These are phyloP conservation scores for Cuniculus paca DNA, from an alignment of 2,797 vertebrate species.

Conservation along the genomic window DNA sequence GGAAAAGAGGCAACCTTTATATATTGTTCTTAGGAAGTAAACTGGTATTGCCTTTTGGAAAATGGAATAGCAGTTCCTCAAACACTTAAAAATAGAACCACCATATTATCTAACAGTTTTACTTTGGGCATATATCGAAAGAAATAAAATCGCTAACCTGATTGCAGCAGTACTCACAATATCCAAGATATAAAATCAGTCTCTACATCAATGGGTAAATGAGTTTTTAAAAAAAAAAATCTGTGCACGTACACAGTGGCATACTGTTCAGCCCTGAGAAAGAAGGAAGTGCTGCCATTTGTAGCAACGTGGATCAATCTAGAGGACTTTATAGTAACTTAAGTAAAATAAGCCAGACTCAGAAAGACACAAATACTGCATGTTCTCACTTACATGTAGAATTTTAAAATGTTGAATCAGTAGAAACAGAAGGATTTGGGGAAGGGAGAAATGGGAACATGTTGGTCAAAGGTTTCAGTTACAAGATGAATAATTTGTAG, in stretches of 20 bases:
- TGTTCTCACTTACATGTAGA: neutral
- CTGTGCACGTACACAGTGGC: neutral
- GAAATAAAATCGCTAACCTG: neutral
- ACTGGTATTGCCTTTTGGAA: neutral
- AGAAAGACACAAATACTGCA: neutral
- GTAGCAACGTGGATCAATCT: neutral
- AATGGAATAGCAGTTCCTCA: neutral
- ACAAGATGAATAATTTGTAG: neutral
- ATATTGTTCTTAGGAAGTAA: neutral
- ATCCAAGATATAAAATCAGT: neutral
- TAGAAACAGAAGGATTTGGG: neutral
- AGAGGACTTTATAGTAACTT: neutral
- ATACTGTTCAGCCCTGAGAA: neutral
- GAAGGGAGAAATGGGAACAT: neutral
- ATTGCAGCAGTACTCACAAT: neutral
- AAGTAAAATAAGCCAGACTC: neutral
- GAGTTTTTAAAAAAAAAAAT: neutral
- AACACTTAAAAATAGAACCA: neutral
- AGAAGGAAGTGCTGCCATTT: neutral
- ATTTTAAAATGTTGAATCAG: neutral
- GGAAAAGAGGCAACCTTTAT: neutral
- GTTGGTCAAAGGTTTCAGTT: neutral
- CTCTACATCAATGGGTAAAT: neutral
- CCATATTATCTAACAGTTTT: neutral
- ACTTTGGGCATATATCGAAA: too few relatives aligned